A percentile compares a stretch with the other conserved stretches of the same genome.
Conservation (phyloP, 2,113 vertebrate genomes). For the Empidonax alnorum region DNA sequence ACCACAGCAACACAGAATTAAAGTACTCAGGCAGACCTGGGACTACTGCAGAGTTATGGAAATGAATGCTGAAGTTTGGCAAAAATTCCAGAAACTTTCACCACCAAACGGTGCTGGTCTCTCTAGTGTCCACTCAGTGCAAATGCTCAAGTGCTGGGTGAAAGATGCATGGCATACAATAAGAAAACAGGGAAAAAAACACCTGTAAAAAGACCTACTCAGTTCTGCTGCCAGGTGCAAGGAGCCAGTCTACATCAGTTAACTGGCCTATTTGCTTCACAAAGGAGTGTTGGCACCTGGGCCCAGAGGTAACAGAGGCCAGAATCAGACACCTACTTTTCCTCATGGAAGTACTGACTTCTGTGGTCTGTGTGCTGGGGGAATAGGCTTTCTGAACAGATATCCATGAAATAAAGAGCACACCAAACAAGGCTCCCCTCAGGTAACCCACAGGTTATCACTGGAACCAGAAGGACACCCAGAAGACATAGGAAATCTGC, state of each 20-base stretch:
- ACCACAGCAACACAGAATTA: neutral
- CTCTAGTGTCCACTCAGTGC: neutral
- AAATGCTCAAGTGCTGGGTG: neutral
- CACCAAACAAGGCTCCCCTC: neutral
- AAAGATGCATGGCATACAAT: neutral
- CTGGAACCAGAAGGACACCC: neutral
- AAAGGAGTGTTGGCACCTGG: neutral
- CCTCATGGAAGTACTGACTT: neutral
- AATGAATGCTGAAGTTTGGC: neutral
- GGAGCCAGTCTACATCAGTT: neutral
- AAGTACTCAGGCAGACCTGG: neutral
- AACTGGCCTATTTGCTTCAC: neutral
- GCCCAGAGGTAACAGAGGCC: neutral
- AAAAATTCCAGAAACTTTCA: neutral
- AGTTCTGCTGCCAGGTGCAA: neutral
- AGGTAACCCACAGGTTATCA: neutral
- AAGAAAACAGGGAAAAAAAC: neutral
- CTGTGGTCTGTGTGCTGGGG: neutral
- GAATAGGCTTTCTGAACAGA: neutral
- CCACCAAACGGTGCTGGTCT: neutral
- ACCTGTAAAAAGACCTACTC: neutral
- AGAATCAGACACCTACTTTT: neutral
- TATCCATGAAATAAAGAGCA: neutral
- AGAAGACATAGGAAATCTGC: neutral
- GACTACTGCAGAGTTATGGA: neutral